A percentile compares a stretch with the other conserved stretches of the same genome.
Evolutionary conservation across 2,113 vertebrate species (phyloP).

Genomic region (Phrynosoma platyrhinos): DNA sequence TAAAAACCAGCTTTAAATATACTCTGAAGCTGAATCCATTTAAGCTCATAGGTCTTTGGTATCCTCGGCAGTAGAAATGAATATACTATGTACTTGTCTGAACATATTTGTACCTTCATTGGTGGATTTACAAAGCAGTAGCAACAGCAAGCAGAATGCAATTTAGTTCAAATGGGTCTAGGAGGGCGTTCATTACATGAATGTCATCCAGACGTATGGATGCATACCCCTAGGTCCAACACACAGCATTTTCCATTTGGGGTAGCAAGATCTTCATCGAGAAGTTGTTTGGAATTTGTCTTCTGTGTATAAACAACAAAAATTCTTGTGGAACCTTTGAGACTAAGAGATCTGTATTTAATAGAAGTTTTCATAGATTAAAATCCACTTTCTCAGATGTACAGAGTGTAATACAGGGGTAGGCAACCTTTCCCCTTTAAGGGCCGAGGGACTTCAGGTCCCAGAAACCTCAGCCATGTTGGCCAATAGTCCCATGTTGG

Average conservation of each 20-base stretch:
- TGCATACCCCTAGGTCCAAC: neutral
- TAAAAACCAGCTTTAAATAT: neutral
- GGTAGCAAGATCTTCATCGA: neutral
- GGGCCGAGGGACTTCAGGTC: too few relatives aligned
- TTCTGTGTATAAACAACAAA: neutral
- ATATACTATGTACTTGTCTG: neutral
- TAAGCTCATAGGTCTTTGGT: neutral
- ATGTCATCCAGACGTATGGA: neutral
- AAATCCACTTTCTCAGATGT: neutral
- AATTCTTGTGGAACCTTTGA: too few relatives aligned
- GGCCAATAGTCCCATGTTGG: too few relatives aligned
- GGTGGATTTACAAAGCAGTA: neutral
- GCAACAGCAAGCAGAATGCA: constrained; percentile 1
- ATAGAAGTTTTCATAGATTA: too few relatives aligned
- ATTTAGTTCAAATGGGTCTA: neutral
- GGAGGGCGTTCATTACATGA: neutral
- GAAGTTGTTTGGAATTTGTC: constrained; percentile 4
- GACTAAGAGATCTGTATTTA: too few relatives aligned
- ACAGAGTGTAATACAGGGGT: neutral
- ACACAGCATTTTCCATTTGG: neutral
- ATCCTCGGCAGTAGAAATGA: accelerated
- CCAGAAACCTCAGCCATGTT: too few relatives aligned
- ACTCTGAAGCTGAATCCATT: neutral
- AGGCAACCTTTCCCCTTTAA: too few relatives aligned
- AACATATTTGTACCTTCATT: neutral